Percentiles rank a stretch among this genome's conserved stretches.
phyloP scores from a whole-genome alignment of 2,113 vertebrate genomes.

The Panurus biarmicus region DNA sequence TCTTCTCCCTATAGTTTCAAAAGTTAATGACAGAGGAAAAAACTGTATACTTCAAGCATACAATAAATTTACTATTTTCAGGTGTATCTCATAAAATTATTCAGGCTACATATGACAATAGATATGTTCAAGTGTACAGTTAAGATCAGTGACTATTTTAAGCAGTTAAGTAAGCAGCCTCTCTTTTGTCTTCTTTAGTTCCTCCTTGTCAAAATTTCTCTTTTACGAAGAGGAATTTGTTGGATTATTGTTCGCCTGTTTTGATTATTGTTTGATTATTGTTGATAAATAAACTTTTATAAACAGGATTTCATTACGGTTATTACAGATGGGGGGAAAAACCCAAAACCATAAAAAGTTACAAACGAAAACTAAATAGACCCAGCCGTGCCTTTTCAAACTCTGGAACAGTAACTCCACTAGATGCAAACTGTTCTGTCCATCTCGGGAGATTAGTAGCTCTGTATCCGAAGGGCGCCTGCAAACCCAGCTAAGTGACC shows the following conservation, averaged over 20 bases:
- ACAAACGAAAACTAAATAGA: not conserved
- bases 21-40: not conserved
- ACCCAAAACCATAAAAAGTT: not conserved
- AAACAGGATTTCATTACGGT: not conserved
- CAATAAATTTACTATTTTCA: not conserved
- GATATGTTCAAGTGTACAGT: rapidly evolving
- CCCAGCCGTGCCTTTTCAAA: not conserved
- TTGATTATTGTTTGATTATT: not conserved
- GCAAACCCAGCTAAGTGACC: not conserved
- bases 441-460: not conserved
- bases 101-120: not conserved
- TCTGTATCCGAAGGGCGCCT: not conserved
- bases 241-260: not conserved
- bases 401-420: not conserved
- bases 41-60: not conserved
- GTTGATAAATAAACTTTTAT: not conserved
- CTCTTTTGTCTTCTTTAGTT: not conserved
- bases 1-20: not conserved
- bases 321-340: rapidly evolving
- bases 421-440: not conserved
- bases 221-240: not conserved
- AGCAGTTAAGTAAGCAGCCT: not conserved
- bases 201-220: not conserved
- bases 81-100: not conserved
- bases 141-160: not conserved